Conservation (phyloP, 2,113 vertebrate species). For the Fulica atra region DNA sequence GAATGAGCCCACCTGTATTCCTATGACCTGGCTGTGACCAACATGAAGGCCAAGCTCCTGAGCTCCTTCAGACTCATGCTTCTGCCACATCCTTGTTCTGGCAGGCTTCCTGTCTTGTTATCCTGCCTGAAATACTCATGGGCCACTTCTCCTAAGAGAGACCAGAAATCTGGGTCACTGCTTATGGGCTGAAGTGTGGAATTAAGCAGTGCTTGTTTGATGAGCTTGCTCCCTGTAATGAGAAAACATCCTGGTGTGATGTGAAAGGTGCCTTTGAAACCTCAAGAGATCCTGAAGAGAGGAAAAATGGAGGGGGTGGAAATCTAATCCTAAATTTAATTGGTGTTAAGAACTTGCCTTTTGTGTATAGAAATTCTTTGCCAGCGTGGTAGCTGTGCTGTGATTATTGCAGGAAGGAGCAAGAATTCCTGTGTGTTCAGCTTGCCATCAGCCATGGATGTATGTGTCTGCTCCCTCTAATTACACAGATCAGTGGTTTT, state of each 20-base stretch:
- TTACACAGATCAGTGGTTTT: not conserved
- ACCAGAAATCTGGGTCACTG: conserved; percentile 24
- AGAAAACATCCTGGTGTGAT: not conserved
- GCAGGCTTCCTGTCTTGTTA: not conserved
- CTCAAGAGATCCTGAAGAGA: not conserved
- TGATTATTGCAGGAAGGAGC: not conserved
- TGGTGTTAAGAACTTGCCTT: not conserved
- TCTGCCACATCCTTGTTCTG: not conserved
- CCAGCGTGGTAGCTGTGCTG: not conserved
- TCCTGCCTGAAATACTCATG: not conserved
- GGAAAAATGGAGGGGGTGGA: not conserved
- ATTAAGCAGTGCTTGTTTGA: not conserved
- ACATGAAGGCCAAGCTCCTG: not conserved
- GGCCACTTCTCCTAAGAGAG: not conserved
- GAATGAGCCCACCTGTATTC: not conserved
- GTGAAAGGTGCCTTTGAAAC: conserved; percentile 52
- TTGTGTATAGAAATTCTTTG: not conserved
- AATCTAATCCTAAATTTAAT: not conserved
- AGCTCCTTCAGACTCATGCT: not conserved
- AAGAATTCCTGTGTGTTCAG: not conserved
- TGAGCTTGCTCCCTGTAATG: conserved; percentile 6
- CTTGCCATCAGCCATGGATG: not conserved
- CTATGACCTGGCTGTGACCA: not conserved
- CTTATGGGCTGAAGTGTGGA: not conserved
- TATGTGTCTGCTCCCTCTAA: not conserved